Evolutionary conservation across 2,888 invertebrate genomes (phyloP), one percentile per base, ranked within the genome.

Genomic region (Amiota minor): DNA sequence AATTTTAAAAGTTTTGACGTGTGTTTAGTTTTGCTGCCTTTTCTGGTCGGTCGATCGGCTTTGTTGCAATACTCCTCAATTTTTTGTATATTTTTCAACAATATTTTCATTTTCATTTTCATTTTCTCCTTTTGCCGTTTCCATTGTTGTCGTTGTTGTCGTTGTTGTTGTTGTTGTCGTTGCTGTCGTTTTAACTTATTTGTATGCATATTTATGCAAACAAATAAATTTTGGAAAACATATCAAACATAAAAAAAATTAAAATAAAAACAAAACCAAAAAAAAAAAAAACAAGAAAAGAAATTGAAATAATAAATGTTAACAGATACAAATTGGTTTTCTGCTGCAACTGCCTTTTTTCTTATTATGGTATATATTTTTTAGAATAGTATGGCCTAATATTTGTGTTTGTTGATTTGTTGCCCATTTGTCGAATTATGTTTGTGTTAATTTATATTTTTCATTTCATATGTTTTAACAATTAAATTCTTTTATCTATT

Each of bases 1-100:
- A 84, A 85, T 85, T 83, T 83, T 85, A 79, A 84, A 83, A 84
- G 74, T 80, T 80, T 78, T 80, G 79, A 79, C 76, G 81, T 81
- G 80, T 79, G 77, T 73, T 80, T 80, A 77, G 79, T 79, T 84
- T 74, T 35, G 35, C 35, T 35, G 35, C 35, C 35, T 35, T 35
- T 35, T 62, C 18, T 62, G 62, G 18, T 62, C 59, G 59, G 35
- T 64, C 64, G 46, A 10, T n/a, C n/a, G 20, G 23, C 14, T 56
- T 56, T 56, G 56, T 56, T 62, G 45, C 35, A 62, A 16, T 56
- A 20, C 56, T 10, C n/a, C 11, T 56, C 50, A 50, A 50, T 14
- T 14, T n/a, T n/a, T n/a, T n/a, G n/a, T n/a, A n/a, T n/a, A n/a
- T n/a, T n/a, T n/a, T 14, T 14, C 6, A 50, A 50, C 12, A 50